Percentiles rank a stretch among this genome's conserved stretches.
phyloP scores from a whole-genome alignment of 2,888 invertebrate genomes.

The Dasysyrphus tricinctus region DNA sequence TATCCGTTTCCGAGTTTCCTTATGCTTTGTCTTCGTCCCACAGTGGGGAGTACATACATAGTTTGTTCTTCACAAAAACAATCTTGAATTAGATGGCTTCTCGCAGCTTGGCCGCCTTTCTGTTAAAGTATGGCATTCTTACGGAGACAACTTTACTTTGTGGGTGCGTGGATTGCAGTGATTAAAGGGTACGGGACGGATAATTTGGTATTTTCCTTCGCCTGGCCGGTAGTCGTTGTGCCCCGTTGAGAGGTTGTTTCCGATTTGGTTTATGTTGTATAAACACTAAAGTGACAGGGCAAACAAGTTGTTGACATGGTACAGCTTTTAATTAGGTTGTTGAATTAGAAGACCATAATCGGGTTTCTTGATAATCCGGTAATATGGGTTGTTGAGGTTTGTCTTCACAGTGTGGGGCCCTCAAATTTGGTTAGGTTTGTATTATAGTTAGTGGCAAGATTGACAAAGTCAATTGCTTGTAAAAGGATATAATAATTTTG shows the following conservation, averaged over 20 bases:
- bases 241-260: conserved; percentile 50
- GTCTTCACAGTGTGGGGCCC: background rate
- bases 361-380: conserved; percentile 51
- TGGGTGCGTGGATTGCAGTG: conserved; percentile 42
- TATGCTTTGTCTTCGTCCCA: background rate
- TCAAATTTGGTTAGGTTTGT: background rate
- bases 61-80: conserved; percentile 40
- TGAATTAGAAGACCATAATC: conserved; percentile 61
- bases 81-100: conserved; percentile 55
- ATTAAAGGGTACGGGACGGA: conserved; percentile 56
- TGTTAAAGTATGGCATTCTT: background rate
- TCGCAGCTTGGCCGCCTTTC: conserved; percentile 1
- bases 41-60: conserved; percentile 4
- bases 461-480: conserved; percentile 31
- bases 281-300: conserved; percentile 37
- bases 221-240: conserved; percentile 25
- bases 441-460: conserved; percentile 1
- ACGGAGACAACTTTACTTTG: conserved; percentile 23
- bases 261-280: conserved; percentile 47
- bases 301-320: conserved; percentile 70
- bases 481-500: background rate
- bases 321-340: conserved; percentile 69
- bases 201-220: conserved; percentile 34
- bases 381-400: conserved; percentile 55
- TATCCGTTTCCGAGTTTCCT: conserved; percentile 19